Base-by-base conservation (phyloP, 2,113 vertebrate genomes). In the Oryzias woworae region DNA sequence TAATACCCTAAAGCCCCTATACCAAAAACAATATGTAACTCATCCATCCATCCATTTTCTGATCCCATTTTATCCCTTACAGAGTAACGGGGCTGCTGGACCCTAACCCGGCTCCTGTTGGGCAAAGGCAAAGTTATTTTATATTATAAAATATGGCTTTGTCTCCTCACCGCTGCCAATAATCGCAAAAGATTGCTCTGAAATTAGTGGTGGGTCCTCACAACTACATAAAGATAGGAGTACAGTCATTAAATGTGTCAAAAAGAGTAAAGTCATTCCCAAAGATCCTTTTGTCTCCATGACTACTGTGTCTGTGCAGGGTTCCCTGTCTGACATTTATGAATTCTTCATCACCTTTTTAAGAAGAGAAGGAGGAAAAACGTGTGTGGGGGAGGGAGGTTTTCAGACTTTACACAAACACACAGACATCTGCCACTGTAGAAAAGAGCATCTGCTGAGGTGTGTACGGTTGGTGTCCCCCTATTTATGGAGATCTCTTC, bases 291-390 rank as follows among this genome's bases (percentile, higher is more conserved):
- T 62, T 66, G 87, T 88, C 77, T 81, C 82, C 81, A 84, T 88
- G 84, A 77, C 82, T 64, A 83, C 86, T 53, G 52, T 55, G 52
- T 80, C 79, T 66, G 63, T 63, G 58, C 48, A 42, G 56, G 66
- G 64, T 77, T 77, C 67, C 71, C 69, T 58, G 65, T 64, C 78
- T 85, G 81, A 73, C 81, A 82, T 87, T 85, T 69, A 84, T 87
- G 74, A 87, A 82, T 82, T 79, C 78, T 86, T 88, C 56, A 87
- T 85, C 78, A 82, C 69, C 69, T 72, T 63, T 63, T 78, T 64
- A 75, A 62, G 50, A 60, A 41, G 60, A 54, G 56, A 59, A 48
- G 55, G 57, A 48, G 53, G 54, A 54, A 41, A 43, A 13, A 4
- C 50, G 51, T 14, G 47, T 53, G 53, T 16, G 59, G 1, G 13